Evolutionary conservation across 2,888 invertebrate species (phyloP).

Genomic region (Agonum fuliginosum): DNA sequence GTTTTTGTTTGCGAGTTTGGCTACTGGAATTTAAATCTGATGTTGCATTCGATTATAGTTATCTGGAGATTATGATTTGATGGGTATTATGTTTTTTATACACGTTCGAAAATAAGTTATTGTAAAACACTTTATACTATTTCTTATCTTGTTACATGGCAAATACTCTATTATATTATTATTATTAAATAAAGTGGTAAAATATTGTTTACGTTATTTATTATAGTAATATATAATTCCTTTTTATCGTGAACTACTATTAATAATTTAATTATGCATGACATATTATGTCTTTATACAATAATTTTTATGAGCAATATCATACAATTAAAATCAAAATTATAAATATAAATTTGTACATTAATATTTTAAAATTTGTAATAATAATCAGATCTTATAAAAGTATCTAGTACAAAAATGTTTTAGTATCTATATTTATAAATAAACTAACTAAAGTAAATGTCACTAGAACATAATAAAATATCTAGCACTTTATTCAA

Average conservation of each 20-base stretch:
- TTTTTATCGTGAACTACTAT: neutral
- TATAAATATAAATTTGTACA: conserved; percentile 38
- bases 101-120: conserved; percentile 18
- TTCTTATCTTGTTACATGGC: conserved; percentile 51
- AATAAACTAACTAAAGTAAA: conserved; percentile 4
- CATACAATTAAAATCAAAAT: conserved; percentile 15
- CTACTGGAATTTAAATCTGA: neutral
- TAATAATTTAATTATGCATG: conserved; percentile 9
- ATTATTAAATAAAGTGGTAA: conserved; percentile 56
- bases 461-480: conserved; percentile 24
- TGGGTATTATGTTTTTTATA: conserved; percentile 33
- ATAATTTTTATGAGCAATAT: conserved; percentile 5
- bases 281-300: conserved; percentile 22
- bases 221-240: neutral
- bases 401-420: conserved; percentile 35
- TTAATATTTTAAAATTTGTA: conserved; percentile 9
- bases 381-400: conserved; percentile 10
- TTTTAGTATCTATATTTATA: conserved; percentile 5
- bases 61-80: conserved; percentile 6
- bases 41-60: conserved; percentile 42
- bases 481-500: conserved; percentile 18
- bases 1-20: conserved; percentile 8
- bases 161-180: conserved; percentile 55
- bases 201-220: conserved; percentile 39
- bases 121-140: conserved; percentile 50